These are phyloP conservation scores for Anarrhichthys ocellatus DNA, from an alignment of 2,113 vertebrate genomes.

Conservation along the genomic window DNA sequence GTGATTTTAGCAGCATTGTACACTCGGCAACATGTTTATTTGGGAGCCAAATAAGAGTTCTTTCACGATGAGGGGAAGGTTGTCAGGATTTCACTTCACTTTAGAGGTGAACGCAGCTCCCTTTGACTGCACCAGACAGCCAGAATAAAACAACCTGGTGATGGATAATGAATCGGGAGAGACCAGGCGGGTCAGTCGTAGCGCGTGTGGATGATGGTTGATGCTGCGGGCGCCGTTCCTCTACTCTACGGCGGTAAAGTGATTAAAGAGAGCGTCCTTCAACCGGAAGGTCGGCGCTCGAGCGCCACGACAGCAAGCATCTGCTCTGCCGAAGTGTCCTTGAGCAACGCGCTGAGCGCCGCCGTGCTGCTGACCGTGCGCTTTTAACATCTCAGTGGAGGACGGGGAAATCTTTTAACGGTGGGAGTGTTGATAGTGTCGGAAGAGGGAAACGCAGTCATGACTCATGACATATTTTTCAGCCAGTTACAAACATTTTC, in stretches of 20 bases:
- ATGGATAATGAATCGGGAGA: constrained; percentile 4
- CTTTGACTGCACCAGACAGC: constrained; percentile 21
- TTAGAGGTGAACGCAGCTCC: constrained; percentile 5
- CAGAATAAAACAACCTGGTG: not conserved
- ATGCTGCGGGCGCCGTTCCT: not conserved
- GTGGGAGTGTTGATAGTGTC: not conserved
- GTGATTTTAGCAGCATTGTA: not conserved
- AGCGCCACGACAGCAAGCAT: constrained; percentile 27
- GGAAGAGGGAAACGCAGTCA: not conserved
- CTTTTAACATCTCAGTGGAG: not conserved
- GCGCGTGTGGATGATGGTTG: not conserved
- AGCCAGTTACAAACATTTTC: constrained; percentile 25
- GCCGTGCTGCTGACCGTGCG: constrained; percentile 13
- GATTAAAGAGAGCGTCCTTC: constrained; percentile 49
- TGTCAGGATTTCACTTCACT: constrained; percentile 3
- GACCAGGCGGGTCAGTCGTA: constrained; percentile 1
- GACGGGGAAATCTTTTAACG: not conserved
- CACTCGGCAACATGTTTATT: not conserved
- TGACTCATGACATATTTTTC: constrained; percentile 32
- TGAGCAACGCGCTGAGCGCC: constrained; percentile 41
- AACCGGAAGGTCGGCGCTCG: constrained; percentile 10
- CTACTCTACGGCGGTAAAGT: not conserved
- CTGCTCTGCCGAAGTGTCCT: constrained; percentile 54
- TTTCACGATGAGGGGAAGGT: not conserved
- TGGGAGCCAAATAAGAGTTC: not conserved